These are phyloP conservation scores for Balanococcus diminutus DNA, from an alignment of 2,888 invertebrate species.

Conservation along the genomic window DNA sequence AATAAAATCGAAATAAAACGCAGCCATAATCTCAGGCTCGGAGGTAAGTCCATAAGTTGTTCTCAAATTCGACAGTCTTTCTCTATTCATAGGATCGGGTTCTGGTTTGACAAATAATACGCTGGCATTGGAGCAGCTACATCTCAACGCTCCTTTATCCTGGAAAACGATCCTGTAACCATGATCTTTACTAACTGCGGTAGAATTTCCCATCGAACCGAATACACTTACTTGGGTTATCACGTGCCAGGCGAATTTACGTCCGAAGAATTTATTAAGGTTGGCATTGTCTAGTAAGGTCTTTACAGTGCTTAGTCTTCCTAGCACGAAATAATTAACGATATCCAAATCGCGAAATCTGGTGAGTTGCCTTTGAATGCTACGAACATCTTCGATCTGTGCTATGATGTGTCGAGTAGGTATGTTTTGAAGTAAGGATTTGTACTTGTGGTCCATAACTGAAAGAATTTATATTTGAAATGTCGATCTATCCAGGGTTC, in stretches of 20 bases:
- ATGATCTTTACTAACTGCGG: background rate
- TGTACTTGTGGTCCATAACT: constrained; percentile 94
- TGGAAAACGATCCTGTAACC: constrained; percentile 55
- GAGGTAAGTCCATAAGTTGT: constrained; percentile 67
- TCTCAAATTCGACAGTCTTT: constrained; percentile 72
- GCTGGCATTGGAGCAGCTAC: constrained; percentile 78
- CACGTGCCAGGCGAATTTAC: constrained; percentile 87
- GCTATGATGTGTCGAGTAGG: constrained; percentile 89
- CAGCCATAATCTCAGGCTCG: constrained; percentile 74
- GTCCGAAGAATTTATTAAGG: constrained; percentile 76
- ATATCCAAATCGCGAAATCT: constrained; percentile 81
- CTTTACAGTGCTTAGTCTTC: constrained; percentile 70
- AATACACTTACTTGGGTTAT: constrained; percentile 69
- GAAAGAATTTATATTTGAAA: constrained; percentile 58
- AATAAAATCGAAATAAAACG: constrained; percentile 87
- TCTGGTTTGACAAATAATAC: constrained; percentile 77
- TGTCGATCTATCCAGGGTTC: background rate
- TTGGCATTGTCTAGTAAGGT: constrained; percentile 70
- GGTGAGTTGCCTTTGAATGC: constrained; percentile 72
- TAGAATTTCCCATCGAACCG: background rate
- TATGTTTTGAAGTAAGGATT: constrained; percentile 85
- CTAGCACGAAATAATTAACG: constrained; percentile 86
- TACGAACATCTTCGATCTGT: constrained; percentile 66
- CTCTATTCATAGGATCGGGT: constrained; percentile 72
- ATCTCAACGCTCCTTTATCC: constrained; percentile 75